Evolutionary conservation across 1,140 invertebrate species (phyloP), one percentile per base, ranked within the genome.

Genomic region (Teleopsis dalmanni): DNA sequence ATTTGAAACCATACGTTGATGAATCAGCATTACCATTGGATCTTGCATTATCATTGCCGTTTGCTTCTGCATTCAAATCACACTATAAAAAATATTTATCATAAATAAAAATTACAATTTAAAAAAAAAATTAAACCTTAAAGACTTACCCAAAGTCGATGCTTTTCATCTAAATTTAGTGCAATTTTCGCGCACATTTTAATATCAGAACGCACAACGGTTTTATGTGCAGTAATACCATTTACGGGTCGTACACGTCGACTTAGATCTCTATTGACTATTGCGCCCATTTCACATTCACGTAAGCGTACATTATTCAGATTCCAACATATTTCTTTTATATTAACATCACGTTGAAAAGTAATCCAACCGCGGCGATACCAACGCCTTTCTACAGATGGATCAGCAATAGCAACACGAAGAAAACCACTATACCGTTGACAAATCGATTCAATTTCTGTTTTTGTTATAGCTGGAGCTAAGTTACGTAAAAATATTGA

Each of bases 271-370:
- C 95, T 78, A 70, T 97, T 97, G 1, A 97, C 88, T 58, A 94
- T 94, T 3, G 92, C 89, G 5, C 90, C 89, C 57, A 96, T 76
- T 77, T 99, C 90, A 76, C 88, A 85, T 71, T 98, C 88, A 88
- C 93, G 34, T 19, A 71, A 52, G 14, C 69, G 57, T 51, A 96
- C 93, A 59, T 95, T 97, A 64, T 98, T 98, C 9, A 99, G 78
- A 70, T 91, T 95, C 95, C 95, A 99, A 71, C 96, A 99, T 50
- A 99, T 98, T 71, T 99, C 95, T 71, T 98, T 98, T 51, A 99
- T 98, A 68, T 98, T 98, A 7, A 98, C 95, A 64, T 94, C 85
- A 31, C 92, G 76, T 57, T 93, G 87, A 73, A 98, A 99, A 1
- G 96, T 98, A 4, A 98, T 94, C 96, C 96, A 99, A 34, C 94